Percentiles rank a stretch among this genome's conserved stretches.
Conservation (phyloP, 2,888 invertebrate species). For the Andrena camellia region DNA sequence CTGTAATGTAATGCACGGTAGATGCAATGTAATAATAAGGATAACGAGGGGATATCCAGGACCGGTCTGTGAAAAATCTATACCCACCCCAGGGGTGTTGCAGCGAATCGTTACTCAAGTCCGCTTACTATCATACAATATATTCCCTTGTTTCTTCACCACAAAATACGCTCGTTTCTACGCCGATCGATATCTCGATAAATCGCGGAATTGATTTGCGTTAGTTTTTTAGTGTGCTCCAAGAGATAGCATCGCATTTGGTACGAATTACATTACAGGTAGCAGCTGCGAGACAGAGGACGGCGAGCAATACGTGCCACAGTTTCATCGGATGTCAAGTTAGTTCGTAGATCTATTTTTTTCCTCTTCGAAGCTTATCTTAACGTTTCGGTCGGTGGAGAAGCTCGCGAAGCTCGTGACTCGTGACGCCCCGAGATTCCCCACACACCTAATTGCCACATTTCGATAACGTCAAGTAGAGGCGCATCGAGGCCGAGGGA, state of each 20-base stretch:
- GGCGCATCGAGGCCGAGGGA: conserved; percentile 50
- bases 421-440: not conserved
- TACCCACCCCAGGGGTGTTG: not conserved
- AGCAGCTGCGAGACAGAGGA: conserved; percentile 87
- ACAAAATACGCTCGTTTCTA: too few relatives aligned
- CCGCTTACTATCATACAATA: too few relatives aligned
- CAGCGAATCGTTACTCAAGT: conserved; percentile 5
- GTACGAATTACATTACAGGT: conserved; percentile 80
- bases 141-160: too few relatives aligned
- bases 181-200: not conserved
- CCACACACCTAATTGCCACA: conserved; percentile 12
- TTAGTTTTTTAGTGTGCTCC: not conserved
- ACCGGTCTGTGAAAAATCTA: conserved; percentile 3
- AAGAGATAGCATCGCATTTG: not conserved
- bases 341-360: conserved; percentile 48
- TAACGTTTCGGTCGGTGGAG: too few relatives aligned
- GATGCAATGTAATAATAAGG: conserved; percentile 70
- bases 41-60: conserved; percentile 51
- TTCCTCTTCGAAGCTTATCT: too few relatives aligned
- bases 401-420: too few relatives aligned
- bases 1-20: conserved; percentile 73
- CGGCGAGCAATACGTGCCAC: conserved; percentile 86
- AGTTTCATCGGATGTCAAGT: conserved; percentile 81
- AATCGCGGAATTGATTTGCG: not conserved
- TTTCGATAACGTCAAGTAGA: conserved; percentile 22